These are phyloP conservation scores for Actinemys pallida DNA, from an alignment of 2,113 vertebrate species.

Conservation along the genomic window DNA sequence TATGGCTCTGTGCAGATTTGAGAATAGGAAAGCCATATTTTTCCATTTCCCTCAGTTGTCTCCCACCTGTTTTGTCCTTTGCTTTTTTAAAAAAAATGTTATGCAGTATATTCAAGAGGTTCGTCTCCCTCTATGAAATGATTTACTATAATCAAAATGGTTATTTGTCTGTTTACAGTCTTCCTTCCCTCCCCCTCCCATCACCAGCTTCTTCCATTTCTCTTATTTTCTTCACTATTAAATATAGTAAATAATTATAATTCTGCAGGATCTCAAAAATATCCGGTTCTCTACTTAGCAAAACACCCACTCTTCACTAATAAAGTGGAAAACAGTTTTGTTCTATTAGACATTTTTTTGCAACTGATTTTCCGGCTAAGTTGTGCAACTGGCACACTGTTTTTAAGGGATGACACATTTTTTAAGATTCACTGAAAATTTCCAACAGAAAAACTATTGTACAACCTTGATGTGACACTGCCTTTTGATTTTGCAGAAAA, in stretches of 20 bases:
- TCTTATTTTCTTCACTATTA: background rate
- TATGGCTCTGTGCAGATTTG: background rate
- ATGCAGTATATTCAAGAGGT: background rate
- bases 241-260: background rate
- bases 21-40: background rate
- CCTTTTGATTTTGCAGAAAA: slow-evolving; percentile 6
- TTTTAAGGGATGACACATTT: background rate
- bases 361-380: background rate
- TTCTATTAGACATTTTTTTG: background rate
- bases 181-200: background rate
- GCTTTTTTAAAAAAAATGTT: background rate
- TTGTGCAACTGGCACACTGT: background rate
- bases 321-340: background rate
- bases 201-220: background rate
- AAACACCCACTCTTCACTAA: background rate
- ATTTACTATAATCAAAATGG: background rate
- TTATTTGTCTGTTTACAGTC: background rate
- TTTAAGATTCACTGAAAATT: background rate
- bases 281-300: background rate
- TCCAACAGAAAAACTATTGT: background rate
- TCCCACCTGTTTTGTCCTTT: background rate
- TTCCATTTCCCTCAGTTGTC: background rate
- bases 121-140: background rate
- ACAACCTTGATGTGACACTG: background rate
- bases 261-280: background rate